A percentile compares a stretch with the other conserved stretches of the same genome.
phyloP scores from a whole-genome alignment of 2,113 vertebrate species.

The Oreocharis arfaki region DNA sequence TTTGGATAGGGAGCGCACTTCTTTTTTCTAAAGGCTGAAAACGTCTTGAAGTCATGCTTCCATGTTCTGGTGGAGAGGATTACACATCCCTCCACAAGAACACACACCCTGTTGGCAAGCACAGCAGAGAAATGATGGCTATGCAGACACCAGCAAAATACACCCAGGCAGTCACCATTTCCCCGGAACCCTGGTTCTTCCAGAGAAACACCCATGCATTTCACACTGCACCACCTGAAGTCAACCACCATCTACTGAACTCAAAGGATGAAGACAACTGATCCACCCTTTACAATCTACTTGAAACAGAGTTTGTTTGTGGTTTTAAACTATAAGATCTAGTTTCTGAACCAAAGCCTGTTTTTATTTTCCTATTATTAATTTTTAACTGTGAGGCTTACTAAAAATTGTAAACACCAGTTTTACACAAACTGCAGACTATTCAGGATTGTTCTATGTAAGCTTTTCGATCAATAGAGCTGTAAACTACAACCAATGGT shows the following conservation, averaged over 20 bases:
- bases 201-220: background rate
- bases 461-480: background rate
- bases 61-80: conserved; percentile 49
- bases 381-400: background rate
- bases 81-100: conserved; percentile 38
- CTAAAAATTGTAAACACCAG: background rate
- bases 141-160: background rate
- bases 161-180: background rate
- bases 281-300: background rate
- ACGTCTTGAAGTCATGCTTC: conserved; percentile 19
- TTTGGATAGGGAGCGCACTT: background rate
- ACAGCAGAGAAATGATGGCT: background rate
- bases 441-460: background rate
- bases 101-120: conserved; percentile 58
- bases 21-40: conserved; percentile 18
- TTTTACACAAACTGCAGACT: background rate
- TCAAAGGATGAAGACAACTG: background rate
- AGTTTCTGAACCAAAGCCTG: background rate
- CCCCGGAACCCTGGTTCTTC: background rate
- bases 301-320: background rate
- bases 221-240: background rate
- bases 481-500: background rate
- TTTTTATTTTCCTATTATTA: background rate
- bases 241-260: background rate
- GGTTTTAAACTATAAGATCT: background rate